Evolutionary conservation across 2,888 invertebrate species (phyloP).

Genomic region (Meiosimyza decipiens): DNA sequence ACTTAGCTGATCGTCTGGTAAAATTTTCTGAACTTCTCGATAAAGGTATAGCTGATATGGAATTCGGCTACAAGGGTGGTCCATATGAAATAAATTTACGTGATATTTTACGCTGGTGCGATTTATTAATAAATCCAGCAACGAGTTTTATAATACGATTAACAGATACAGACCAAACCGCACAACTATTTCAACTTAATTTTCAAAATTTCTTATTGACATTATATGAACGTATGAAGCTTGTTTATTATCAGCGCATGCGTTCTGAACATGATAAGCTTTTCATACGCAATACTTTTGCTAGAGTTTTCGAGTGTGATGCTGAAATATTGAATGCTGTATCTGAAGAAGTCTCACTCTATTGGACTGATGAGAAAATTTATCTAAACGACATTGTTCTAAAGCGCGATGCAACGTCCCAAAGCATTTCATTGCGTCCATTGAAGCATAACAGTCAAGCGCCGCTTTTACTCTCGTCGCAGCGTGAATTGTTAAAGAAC

Average conservation of each 20-base stretch:
- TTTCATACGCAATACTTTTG: slow-evolving; percentile 72
- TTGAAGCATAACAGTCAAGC: slow-evolving; percentile 60
- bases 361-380: slow-evolving; percentile 71
- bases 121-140: slow-evolving; percentile 71
- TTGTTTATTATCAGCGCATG: slow-evolving; percentile 91
- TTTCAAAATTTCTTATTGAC: slow-evolving; percentile 57
- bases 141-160: slow-evolving; percentile 56
- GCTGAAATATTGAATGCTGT: slow-evolving; percentile 60
- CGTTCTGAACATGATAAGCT: slow-evolving; percentile 80
- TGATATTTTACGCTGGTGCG: slow-evolving; percentile 94
- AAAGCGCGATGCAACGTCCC: slow-evolving; percentile 61
- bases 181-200: slow-evolving; percentile 43
- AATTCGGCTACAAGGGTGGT: slow-evolving; percentile 85
- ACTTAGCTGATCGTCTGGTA: slow-evolving; percentile 78
- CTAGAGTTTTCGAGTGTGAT: slow-evolving; percentile 68
- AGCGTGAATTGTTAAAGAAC: slow-evolving; percentile 78
- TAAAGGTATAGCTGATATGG: slow-evolving; percentile 72
- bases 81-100: slow-evolving; percentile 98
- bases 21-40: slow-evolving; percentile 79
- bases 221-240: slow-evolving; percentile 70
- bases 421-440: slow-evolving; percentile 50
- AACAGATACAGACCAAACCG: neutral
- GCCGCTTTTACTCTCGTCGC: slow-evolving; percentile 70
- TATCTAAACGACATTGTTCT: slow-evolving; percentile 75
- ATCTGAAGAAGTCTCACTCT: slow-evolving; percentile 70